Percentiles rank a stretch among this genome's conserved stretches.
These are phyloP conservation scores for Choloepus didactylus DNA, from an alignment of 2,797 vertebrate genomes.

Conservation along the genomic window DNA sequence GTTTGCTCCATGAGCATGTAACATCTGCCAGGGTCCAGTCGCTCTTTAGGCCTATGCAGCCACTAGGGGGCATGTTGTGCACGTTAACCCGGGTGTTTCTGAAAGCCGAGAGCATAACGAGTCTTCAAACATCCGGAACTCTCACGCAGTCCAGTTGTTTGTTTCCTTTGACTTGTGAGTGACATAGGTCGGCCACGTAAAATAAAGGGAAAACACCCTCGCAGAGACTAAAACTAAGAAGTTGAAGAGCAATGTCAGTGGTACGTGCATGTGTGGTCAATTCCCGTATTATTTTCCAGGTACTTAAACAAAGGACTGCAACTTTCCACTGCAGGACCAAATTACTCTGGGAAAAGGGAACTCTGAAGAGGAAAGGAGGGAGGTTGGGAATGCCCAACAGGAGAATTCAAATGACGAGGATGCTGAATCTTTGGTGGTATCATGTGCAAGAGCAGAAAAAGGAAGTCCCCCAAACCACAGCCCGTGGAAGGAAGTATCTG, in stretches of 20 bases:
- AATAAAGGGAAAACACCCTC: neutral
- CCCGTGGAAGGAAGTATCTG: neutral
- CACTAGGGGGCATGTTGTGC: neutral
- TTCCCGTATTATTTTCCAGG: slow-evolving; percentile 5
- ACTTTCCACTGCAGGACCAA: neutral
- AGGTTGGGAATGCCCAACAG: neutral
- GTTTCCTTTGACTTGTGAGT: neutral
- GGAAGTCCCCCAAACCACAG: neutral
- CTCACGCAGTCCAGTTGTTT: neutral
- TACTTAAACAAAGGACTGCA: neutral
- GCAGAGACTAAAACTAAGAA: slow-evolving; percentile 7
- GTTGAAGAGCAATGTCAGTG: neutral
- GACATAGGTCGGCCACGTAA: neutral
- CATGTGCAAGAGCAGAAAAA: neutral
- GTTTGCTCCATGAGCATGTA: neutral
- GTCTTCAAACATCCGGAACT: neutral
- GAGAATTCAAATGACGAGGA: neutral
- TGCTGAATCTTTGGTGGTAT: neutral
- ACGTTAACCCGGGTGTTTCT: neutral
- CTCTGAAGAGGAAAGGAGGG: slow-evolving; percentile 3
- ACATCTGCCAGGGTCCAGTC: neutral
- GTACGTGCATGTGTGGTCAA: neutral
- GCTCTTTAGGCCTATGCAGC: neutral
- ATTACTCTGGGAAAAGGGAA: neutral
- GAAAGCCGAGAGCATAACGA: neutral